phyloP scores from a whole-genome alignment of 35 echinoderm and acorn worm genomes.

The Strongylocentrotus purpuratus region DNA sequence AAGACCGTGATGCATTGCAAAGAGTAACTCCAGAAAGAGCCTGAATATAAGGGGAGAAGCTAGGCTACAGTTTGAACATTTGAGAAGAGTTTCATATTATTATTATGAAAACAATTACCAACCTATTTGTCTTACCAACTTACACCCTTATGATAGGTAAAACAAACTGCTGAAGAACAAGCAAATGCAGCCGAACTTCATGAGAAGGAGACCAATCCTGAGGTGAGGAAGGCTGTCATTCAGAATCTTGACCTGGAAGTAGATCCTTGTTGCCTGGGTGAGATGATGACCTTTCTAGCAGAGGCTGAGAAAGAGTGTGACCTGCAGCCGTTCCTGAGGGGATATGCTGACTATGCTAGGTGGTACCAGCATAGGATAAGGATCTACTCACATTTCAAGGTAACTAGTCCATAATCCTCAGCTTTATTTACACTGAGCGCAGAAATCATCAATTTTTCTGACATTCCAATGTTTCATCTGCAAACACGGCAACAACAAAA shows the following conservation, averaged over 20 bases:
- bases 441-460: no score
- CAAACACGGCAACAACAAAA: no score
- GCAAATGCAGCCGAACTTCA: not conserved
- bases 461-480: no score
- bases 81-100: not conserved
- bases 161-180: not conserved
- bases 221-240: not conserved
- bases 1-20: no score
- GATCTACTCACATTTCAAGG: constrained; percentile 56
- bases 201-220: not conserved
- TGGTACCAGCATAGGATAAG: constrained; percentile 52
- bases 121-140: not conserved
- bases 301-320: constrained; percentile 24
- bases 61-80: not conserved
- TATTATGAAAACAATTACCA: not conserved
- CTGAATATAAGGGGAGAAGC: not conserved
- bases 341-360: constrained; percentile 39
- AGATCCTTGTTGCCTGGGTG: constrained; percentile 21
- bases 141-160: not conserved
- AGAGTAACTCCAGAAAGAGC: no score
- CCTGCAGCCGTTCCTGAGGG: constrained; percentile 49
- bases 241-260: constrained; percentile 38
- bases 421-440: no score
- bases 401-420: not conserved
- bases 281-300: constrained; percentile 39